These are phyloP conservation scores for Benitochromis conjunctus DNA, from an alignment of 2,113 vertebrate species.

Conservation along the genomic window DNA sequence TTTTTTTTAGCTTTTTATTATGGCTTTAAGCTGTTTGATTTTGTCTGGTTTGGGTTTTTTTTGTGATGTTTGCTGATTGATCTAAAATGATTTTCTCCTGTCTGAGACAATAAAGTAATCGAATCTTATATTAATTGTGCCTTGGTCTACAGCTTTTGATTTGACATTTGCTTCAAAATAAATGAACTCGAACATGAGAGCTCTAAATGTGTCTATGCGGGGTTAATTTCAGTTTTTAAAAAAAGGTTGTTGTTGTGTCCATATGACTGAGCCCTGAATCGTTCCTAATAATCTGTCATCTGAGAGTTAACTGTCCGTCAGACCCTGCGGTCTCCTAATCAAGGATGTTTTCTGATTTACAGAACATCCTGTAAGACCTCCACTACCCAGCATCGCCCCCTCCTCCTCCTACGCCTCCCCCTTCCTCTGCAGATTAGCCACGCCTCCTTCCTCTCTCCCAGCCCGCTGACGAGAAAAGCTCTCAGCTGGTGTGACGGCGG, in stretches of 20 bases:
- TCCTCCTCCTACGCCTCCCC: not conserved
- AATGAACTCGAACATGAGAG: not conserved
- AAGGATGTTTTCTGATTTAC: constrained; percentile 12
- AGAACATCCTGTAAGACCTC: constrained; percentile 40
- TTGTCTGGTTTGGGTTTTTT: not conserved
- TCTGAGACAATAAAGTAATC: not conserved
- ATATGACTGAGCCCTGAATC: not conserved
- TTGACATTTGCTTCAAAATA: not conserved
- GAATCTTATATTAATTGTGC: not conserved
- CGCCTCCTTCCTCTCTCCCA: not conserved
- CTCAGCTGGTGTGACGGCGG: not conserved
- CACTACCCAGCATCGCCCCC: not conserved
- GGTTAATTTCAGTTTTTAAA: not conserved
- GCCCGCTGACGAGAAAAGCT: not conserved
- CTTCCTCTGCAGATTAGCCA: not conserved
- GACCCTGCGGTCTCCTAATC: not conserved
- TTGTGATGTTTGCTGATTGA: not conserved
- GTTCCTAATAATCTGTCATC: not conserved
- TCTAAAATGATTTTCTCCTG: not conserved
- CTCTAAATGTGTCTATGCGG: not conserved
- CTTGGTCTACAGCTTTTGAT: not conserved
- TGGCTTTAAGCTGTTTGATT: not conserved
- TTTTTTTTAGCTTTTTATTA: not conserved
- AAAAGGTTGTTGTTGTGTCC: not conserved
- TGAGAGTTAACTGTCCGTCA: not conserved